phyloP scores from a whole-genome alignment of 2,113 vertebrate genomes.

The Platysteira castanea region DNA sequence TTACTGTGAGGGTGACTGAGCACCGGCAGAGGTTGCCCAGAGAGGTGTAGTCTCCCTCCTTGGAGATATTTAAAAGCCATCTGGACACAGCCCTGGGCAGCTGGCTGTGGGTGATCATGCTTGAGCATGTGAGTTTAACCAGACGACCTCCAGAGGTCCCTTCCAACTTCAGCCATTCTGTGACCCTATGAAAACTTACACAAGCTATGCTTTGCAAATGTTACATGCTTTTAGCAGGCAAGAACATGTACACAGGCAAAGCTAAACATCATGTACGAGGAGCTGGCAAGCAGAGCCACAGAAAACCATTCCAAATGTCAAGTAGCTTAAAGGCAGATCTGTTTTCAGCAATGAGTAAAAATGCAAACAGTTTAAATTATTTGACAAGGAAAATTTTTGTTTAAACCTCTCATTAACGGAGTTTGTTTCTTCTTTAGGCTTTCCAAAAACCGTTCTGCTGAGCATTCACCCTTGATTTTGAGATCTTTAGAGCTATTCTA shows the following conservation, averaged over 20 bases:
- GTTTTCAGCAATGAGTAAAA: background rate
- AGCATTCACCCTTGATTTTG: background rate
- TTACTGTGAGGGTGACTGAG: background rate
- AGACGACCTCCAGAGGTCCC: background rate
- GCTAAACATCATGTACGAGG: background rate
- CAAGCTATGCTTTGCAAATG: background rate
- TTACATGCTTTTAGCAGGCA: background rate
- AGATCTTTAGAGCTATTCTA: background rate
- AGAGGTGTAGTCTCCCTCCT: background rate
- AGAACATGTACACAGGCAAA: background rate
- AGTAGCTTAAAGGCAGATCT: background rate
- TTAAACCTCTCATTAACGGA: background rate
- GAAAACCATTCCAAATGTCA: background rate
- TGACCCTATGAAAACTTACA: background rate
- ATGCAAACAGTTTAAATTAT: background rate
- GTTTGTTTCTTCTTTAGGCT: background rate
- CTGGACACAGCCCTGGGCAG: background rate
- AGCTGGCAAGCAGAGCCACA: background rate
- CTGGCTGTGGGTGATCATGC: background rate
- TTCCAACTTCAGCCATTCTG: background rate
- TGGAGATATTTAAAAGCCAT: background rate
- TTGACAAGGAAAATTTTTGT: background rate
- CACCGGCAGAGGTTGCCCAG: background rate
- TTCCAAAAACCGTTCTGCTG: background rate
- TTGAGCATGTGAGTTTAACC: background rate